Evolutionary conservation across 1,140 invertebrate genomes (phyloP).

Genomic region (Ceratina australensis): DNA sequence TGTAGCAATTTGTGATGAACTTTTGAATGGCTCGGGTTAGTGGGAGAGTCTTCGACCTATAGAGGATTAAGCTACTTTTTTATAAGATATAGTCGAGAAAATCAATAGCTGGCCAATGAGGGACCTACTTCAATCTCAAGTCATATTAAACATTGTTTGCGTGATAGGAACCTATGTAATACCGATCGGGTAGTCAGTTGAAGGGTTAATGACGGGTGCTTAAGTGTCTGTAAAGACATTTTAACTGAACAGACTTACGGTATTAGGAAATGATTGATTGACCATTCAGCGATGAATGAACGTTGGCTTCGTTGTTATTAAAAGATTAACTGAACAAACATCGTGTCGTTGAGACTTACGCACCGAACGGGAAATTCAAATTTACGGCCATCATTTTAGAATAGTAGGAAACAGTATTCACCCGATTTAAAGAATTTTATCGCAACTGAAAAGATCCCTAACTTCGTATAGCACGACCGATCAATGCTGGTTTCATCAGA

Average conservation of each 20-base stretch:
- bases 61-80: background rate
- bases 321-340: background rate
- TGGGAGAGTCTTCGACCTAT: background rate
- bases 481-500: conserved; percentile 18
- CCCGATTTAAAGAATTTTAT: background rate
- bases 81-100: too few species aligned
- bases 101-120: too few species aligned
- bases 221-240: too few species aligned
- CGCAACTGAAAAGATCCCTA: conserved; percentile 5
- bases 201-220: background rate
- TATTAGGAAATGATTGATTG: background rate
- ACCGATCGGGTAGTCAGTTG: background rate
- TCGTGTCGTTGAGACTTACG: too few species aligned
- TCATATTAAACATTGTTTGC: too few species aligned
- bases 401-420: background rate
- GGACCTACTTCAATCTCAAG: too few species aligned
- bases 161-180: too few species aligned
- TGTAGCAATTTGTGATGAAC: background rate
- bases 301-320: background rate
- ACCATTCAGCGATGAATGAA: background rate
- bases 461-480: conserved; percentile 6
- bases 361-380: background rate
- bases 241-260: background rate
- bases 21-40: background rate
- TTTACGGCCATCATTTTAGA: background rate